phyloP scores from a whole-genome alignment of 2,113 vertebrate genomes.

The Conger conger region DNA sequence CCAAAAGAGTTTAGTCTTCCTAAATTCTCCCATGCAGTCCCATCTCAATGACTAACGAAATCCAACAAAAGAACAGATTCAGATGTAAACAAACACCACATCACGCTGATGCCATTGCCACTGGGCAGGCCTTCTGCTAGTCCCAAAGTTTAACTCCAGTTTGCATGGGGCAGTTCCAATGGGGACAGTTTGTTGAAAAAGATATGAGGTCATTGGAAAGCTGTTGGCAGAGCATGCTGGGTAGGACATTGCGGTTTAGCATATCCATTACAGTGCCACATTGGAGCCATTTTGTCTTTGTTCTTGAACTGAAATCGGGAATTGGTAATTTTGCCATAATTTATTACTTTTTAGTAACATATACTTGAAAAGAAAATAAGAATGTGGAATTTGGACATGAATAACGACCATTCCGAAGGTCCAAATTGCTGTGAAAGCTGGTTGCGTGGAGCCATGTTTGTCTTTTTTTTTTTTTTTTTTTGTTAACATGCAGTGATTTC shows the following conservation, averaged over 20 bases:
- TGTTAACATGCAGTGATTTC: neutral
- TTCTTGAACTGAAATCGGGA: neutral
- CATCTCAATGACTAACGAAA: too few species aligned
- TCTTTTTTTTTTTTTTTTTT: neutral
- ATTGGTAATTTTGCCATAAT: too few species aligned
- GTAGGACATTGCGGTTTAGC: neutral
- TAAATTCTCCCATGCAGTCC: too few species aligned
- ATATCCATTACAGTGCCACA: neutral
- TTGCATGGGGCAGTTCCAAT: too few species aligned
- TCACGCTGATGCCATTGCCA: neutral
- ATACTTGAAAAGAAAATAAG: too few species aligned
- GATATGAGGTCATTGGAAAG: neutral
- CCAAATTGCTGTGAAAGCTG: neutral
- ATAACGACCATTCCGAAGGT: neutral
- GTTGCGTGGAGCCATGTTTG: neutral
- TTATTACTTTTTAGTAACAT: too few species aligned
- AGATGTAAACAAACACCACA: neutral
- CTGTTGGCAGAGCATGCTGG: neutral
- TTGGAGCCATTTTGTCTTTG: neutral
- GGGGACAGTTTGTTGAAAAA: neutral
- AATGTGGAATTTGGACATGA: neutral
- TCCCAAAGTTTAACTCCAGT: neutral
- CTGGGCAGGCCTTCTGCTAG: neutral
- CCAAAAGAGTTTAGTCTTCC: too few species aligned
- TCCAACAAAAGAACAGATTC: too few species aligned